Evolutionary conservation across 2,113 vertebrate genomes (phyloP), one percentile per base, ranked within the genome.

Genomic region (Colaptes auratus): DNA sequence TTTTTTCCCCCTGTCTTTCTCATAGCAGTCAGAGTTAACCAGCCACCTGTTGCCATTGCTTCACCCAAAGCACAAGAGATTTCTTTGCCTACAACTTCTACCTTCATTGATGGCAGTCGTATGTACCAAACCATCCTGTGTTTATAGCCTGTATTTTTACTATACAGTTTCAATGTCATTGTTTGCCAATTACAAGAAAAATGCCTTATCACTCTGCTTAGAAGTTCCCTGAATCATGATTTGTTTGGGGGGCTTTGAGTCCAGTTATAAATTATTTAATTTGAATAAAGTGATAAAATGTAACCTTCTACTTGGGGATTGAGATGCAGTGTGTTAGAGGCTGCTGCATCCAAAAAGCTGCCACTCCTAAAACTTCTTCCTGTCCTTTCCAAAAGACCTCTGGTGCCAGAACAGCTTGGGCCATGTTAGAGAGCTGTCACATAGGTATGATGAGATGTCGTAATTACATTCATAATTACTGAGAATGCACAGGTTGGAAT

Each of bases 41-140:
- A 97, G 80, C 92, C 96, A 0, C 98, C 98, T 25, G 87, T 96
- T 20, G 98, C 98, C 5, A 6, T 98, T 61, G 97, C 83, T 74
- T 97, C 96, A 61, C 98, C 98, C 9, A 69, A 94, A 82, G 77
- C 72, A 24, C 98, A 98, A 91, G 98, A 98, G 92, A 77, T 98
- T 65, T 96, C 96, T 46, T 82, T 97, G 48, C 98, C 98, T 35
- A 87, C 96, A 78, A 94, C 91, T 7, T 97, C 95, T 8, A 94
- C 96, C 50, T 96, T 97, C 91, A 98, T 99, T 2, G 97, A 99
- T 59, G 98, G 98, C 95, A 98, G 97, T 86, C 95, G 98, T 98
- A 98, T 31, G 98, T 98, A 97, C 63, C 73, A 39, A 73, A 27
- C 30, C 33, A 20, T 33, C 13, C 55, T 48, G 50, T 88, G 14